Evolutionary conservation across 2,113 vertebrate species (phyloP), one percentile per base, ranked within the genome.

Genomic region (Lucifuga dentata): DNA sequence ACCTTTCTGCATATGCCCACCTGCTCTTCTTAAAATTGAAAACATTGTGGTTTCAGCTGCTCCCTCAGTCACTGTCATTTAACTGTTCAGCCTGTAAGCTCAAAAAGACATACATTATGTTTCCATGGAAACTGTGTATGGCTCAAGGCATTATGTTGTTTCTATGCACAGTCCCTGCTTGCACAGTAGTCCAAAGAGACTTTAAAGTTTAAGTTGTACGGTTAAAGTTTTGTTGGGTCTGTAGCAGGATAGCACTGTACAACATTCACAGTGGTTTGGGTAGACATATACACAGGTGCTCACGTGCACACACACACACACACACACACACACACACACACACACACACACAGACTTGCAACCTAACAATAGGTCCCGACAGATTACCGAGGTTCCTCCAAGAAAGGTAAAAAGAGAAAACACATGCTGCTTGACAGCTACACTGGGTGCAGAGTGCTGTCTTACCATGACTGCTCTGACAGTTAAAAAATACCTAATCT

Each of bases 381-480:
- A 84, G 89, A 88, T 88, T 75, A 83, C 63, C 59, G 62, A 17
- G 26, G 23, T 23, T 79, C 76, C 79, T 81, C 48, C 26, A 68
- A 74, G 72, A 85, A 80, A 76, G 76, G 65, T 75, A 70, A 60
- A 68, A 76, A 73, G 67, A 72, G 16, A 24, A 43, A 88, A 75
- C 88, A 86, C 74, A 78, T 78, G 85, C 78, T 61, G 33, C 40
- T 35, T 84, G 84, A 90, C 88, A 84, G 76, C 78, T 80, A 78
- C 80, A 78, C 49, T 60, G 45, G 65, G 46, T 67, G 78, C 82
- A 73, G 65, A 73, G 66, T 68, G 46, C 50, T 15, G 45, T 73
- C 56, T 81, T 53, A 55, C 53, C 51, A 23, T n/a, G 11, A 80
- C 76, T 64, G 85, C 77, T 79, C 53, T 85, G 88, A 87, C 86